Evolutionary conservation across 2,888 invertebrate genomes (phyloP), one percentile per base, ranked within the genome.

Genomic region (Dynastes hyllus): DNA sequence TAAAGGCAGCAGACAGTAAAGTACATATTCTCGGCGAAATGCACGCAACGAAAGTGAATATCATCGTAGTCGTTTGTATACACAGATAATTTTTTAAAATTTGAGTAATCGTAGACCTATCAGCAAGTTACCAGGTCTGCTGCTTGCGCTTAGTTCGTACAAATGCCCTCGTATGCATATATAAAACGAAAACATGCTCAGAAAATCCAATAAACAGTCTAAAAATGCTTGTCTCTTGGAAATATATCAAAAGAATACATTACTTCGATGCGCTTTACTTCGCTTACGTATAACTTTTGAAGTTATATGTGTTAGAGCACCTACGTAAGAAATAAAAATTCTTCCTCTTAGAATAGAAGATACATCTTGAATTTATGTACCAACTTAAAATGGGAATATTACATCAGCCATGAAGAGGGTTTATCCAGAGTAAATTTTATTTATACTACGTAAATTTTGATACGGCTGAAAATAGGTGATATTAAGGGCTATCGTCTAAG

Each of bases 211-310:
- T 69, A 69, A 50, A 29, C 27, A n/a, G 9, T 69, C 27, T 51
- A 69, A 51, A 51, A 27, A 13, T 11, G 27, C 27, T 51, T 51
- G 27, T 51, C n/a, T 16, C 16, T 37, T 11, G 16, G 51, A 69
- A 51, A 29, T 69, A 50, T 29, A 51, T 50, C 51, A 51, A 69
- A 69, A 69, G 69, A 69, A 51, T 51, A 27, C 51, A 11, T 69
- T 29, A 13, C 51, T 16, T 50, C 16, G 27, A 51, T 51, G 50
- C 11, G 22, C n/a, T 22, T 22, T 22, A 22, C 22, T 22, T 22
- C 22, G 22, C 22, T 69, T 69, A 29, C 9, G 22, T 40, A 50
- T 22, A 27, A 27, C 4, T 29, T 69, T 51, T 27, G 69, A 69
- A 51, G 69, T 51, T 37, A 51, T 29, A 13, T n/a, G 40, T 66